Percentiles rank a stretch among this genome's conserved stretches.
phyloP scores from a whole-genome alignment of 2,113 vertebrate genomes.

The Marmota flaviventris region DNA sequence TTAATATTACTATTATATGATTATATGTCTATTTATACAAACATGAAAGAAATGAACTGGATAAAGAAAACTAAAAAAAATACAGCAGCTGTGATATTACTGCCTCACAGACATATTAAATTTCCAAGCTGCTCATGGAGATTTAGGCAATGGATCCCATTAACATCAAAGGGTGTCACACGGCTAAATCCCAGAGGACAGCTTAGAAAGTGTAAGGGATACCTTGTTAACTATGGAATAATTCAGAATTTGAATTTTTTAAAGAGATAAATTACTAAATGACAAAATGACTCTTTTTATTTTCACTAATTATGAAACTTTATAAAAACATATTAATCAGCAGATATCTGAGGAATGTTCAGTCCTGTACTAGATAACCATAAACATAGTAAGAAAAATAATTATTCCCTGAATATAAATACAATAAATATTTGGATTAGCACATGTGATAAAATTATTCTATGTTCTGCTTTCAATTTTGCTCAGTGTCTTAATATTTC shows the following conservation, averaged over 20 bases:
- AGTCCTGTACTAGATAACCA: background rate
- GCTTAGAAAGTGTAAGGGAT: conserved; percentile 40
- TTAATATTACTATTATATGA: background rate
- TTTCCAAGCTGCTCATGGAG: conserved; percentile 38
- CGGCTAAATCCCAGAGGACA: conserved; percentile 29
- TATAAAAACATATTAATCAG: background rate
- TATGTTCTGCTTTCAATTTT: background rate
- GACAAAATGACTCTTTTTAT: background rate
- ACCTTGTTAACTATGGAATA: background rate
- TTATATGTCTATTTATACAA: background rate
- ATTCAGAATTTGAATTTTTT: conserved; percentile 44
- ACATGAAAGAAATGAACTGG: background rate
- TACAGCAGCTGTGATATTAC: background rate
- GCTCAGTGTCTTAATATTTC: background rate
- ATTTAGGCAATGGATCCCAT: conserved; percentile 60
- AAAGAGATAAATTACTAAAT: background rate
- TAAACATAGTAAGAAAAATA: background rate
- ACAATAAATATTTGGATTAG: background rate
- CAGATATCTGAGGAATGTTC: background rate
- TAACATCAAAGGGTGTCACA: conserved; percentile 58
- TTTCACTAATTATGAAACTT: background rate
- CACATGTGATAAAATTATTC: conserved; percentile 6
- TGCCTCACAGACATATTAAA: conserved; percentile 19
- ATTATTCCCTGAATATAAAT: background rate
- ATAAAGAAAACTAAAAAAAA: conserved; percentile 41